phyloP scores from a whole-genome alignment of 2,888 invertebrate genomes.

The Octodonta nipae region DNA sequence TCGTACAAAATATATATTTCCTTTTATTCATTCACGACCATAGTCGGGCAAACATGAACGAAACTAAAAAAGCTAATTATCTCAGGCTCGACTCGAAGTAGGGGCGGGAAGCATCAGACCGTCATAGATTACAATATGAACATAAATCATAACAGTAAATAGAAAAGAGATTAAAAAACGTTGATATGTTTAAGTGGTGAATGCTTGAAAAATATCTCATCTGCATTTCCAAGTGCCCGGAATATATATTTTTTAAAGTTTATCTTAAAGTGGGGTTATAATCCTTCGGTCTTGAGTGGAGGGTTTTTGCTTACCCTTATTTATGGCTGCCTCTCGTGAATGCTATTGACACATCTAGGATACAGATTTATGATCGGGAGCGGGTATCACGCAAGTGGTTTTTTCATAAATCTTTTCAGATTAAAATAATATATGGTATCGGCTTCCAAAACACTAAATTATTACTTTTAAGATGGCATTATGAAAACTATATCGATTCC shows the following conservation, averaged over 20 bases:
- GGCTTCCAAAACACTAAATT: too few relatives aligned
- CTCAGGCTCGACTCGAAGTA: too few relatives aligned
- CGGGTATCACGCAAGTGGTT: slow-evolving; percentile 19
- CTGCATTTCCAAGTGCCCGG: slow-evolving; percentile 16
- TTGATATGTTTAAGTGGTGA: slow-evolving; percentile 12
- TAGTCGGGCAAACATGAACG: too few relatives aligned
- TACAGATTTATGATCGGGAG: slow-evolving; percentile 22
- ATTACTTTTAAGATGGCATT: too few relatives aligned
- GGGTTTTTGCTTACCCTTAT: slow-evolving; percentile 25
- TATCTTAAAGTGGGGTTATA: slow-evolving; percentile 16
- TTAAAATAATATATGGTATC: too few relatives aligned
- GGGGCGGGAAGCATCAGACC: too few relatives aligned
- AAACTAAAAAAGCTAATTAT: too few relatives aligned
- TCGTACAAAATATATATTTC: too few relatives aligned
- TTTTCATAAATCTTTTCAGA: slow-evolving; percentile 9
- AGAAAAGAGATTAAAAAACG: slow-evolving; percentile 13
- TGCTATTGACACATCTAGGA: slow-evolving; percentile 32
- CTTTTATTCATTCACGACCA: too few relatives aligned
- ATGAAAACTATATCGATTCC: too few relatives aligned
- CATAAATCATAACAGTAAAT: slow-evolving; percentile 15
- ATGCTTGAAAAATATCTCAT: slow-evolving; percentile 16
- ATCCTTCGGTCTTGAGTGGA: slow-evolving; percentile 15
- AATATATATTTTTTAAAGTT: slow-evolving; percentile 14
- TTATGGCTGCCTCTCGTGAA: slow-evolving; percentile 28
- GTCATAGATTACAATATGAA: not conserved